Conservation (phyloP, 2,797 vertebrate species). For the Micropoecilia bifurca region DNA sequence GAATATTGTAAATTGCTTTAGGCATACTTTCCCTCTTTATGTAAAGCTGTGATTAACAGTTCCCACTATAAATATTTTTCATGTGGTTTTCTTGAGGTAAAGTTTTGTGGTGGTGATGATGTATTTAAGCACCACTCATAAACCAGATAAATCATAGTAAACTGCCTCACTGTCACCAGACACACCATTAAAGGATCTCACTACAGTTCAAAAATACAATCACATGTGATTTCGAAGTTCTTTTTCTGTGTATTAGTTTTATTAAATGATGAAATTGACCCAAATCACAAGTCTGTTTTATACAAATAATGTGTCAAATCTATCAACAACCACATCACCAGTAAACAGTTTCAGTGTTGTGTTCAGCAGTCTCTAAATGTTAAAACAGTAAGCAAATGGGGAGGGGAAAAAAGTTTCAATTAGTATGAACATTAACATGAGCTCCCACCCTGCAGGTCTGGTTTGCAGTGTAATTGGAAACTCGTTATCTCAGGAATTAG, state of each 20-base stretch:
- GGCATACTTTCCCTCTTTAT: background rate
- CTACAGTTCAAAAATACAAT: background rate
- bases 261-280: background rate
- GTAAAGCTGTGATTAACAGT: background rate
- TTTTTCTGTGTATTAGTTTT: background rate
- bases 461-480: background rate
- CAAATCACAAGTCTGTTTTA: background rate
- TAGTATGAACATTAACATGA: background rate
- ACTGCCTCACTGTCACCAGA: background rate
- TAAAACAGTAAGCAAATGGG: background rate
- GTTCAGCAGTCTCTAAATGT: background rate
- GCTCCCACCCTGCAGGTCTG: background rate
- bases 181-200: background rate
- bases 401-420: background rate
- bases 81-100: background rate
- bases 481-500: background rate
- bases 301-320: background rate
- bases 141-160: background rate
- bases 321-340: background rate
- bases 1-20: background rate
- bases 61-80: background rate
- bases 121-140: background rate
- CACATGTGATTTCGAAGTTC: background rate
- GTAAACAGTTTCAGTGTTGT: background rate
- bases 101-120: background rate